Base-by-base conservation (phyloP, 2,888 invertebrate species). In the Amblyjoppa proteus region DNA sequence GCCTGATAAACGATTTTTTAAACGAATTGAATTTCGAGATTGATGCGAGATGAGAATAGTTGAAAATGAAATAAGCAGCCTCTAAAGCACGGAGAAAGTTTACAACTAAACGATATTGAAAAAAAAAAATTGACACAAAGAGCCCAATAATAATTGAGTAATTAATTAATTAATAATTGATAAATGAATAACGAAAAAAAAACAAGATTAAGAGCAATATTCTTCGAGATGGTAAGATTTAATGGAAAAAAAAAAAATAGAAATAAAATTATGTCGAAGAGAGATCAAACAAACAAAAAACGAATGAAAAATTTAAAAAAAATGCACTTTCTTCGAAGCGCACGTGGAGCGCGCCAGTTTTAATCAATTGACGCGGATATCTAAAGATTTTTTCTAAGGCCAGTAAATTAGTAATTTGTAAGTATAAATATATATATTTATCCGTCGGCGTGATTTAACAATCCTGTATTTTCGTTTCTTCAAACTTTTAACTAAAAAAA, bases 191-290 rank as follows among this genome's bases (percentile, higher is more conserved):
- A 69, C 34, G 61, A 71, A 64, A 64, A 82, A 66, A 4, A 56
- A 81, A 71, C 41, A 41, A 71, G 16, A 76, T 76, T 76, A 76
- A 76, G 76, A 84, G 84, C 84, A 84, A 84, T 84, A 84, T 81
- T 71, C 80, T 80, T 80, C 49, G 64, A 71, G 73, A 41, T 68
- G 34, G 25, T 38, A 71, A 68, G 49, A 71, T 68, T 76, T 13
- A 49, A 31, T n/a, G 38, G 53, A 6, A 16, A 61, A 34, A 13
- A 34, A 13, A 16, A 6, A 16, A 49, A 45, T 13, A 20, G 53
- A n/a, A 31, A 70, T 34, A 25, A 28, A 11, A 20, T 31, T 9
- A 31, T 45, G 56, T 38, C 9, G 53, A 53, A 31, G 31, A 7
- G n/a, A 75, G 11, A 51, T 0, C 7, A 38, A 66, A 71, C 16